phyloP scores from a whole-genome alignment of 2,113 vertebrate species.

The Spilogale gracilis region DNA sequence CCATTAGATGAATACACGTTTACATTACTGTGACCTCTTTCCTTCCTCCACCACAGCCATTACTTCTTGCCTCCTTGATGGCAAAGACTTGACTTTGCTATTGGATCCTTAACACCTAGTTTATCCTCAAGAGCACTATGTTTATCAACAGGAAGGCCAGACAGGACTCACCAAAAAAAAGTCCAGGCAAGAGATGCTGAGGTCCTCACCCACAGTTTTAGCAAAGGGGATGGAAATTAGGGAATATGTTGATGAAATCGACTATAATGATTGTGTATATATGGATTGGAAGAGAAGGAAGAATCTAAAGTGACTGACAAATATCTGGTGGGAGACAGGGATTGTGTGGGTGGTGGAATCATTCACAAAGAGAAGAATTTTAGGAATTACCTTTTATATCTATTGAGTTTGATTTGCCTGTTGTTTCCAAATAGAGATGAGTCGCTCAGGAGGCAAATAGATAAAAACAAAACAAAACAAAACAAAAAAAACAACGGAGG shows the following conservation, averaged over 20 bases:
- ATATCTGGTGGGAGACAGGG: background rate
- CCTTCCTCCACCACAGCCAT: background rate
- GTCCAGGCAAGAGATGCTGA: background rate
- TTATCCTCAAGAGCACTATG: background rate
- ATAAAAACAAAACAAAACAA: background rate
- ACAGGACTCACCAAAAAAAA: background rate
- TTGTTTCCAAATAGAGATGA: background rate
- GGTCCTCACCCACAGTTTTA: background rate
- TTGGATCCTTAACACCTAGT: background rate
- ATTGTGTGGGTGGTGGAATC: background rate
- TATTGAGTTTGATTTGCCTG: background rate
- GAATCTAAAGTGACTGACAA: background rate
- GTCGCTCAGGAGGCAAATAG: background rate
- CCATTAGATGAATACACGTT: background rate
- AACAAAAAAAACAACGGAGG: background rate
- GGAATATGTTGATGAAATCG: background rate
- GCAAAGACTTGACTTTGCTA: background rate
- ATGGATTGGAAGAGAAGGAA: background rate
- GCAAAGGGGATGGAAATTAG: background rate
- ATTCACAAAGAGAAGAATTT: background rate
- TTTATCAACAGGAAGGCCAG: background rate
- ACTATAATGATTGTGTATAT: background rate
- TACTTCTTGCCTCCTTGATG: background rate
- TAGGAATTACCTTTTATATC: background rate
- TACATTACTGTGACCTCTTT: background rate